These are phyloP conservation scores for Lamprotornis superbus DNA, from an alignment of 2,113 vertebrate species.

Conservation along the genomic window DNA sequence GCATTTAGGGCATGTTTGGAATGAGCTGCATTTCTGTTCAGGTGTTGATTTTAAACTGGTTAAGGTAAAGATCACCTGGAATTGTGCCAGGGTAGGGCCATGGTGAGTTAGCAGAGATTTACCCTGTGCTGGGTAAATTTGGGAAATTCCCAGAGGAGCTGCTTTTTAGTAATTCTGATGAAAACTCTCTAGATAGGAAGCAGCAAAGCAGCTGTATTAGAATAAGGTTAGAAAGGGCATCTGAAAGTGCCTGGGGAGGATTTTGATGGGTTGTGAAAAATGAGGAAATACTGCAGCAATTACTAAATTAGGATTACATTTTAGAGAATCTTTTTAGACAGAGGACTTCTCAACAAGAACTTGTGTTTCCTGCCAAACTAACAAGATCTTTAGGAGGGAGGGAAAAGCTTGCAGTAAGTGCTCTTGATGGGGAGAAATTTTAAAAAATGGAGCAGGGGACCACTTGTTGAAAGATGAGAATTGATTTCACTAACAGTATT, in stretches of 20 bases:
- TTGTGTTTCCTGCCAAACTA: conserved; percentile 44
- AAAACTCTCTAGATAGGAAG: neutral
- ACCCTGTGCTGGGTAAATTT: neutral
- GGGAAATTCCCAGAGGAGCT: neutral
- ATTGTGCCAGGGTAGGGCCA: neutral
- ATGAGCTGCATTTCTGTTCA: neutral
- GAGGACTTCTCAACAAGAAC: conserved; percentile 7
- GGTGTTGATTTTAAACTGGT: neutral
- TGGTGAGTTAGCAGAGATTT: neutral
- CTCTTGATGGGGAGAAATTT: conserved; percentile 22
- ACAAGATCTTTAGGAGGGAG: conserved; percentile 23
- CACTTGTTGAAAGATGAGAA: conserved; percentile 18
- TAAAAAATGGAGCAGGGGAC: neutral
- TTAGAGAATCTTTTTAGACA: neutral
- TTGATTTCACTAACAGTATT: conserved; percentile 29
- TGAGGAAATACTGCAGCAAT: neutral
- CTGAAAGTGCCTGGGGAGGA: neutral
- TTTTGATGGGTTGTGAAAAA: neutral
- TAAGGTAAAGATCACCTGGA: neutral
- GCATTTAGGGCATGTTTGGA: neutral
- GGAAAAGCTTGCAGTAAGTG: conserved; percentile 19
- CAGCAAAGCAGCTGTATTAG: neutral
- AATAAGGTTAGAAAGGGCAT: neutral
- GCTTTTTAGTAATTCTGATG: neutral
- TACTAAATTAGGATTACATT: conserved; percentile 6